Percentiles rank a stretch among this genome's conserved stretches.
These are phyloP conservation scores for Aphelinus certus DNA, from an alignment of 1,140 invertebrate species.

Conservation along the genomic window DNA sequence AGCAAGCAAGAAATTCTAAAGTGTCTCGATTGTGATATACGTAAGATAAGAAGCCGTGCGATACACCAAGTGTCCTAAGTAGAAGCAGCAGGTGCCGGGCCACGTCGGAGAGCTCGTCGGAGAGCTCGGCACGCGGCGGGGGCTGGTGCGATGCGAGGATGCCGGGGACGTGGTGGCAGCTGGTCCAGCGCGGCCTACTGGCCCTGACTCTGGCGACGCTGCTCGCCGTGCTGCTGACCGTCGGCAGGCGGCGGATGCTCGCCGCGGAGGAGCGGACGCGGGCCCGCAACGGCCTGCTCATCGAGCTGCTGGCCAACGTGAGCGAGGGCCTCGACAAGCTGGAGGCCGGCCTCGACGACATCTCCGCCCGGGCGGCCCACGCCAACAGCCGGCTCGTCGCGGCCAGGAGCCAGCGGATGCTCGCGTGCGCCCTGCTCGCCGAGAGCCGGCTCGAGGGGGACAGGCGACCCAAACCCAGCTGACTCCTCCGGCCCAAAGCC, in stretches of 20 bases:
- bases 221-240: not conserved
- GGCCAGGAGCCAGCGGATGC: not conserved
- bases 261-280: not conserved
- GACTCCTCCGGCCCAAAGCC: no score
- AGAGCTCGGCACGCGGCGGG: no score
- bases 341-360: slow-evolving; percentile 51
- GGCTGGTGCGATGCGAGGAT: no score
- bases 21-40: no score
- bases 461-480: not conserved
- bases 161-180: not conserved
- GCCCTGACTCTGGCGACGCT: not conserved
- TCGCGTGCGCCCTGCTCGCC: not conserved
- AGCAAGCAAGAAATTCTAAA: no score
- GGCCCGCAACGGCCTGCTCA: slow-evolving; percentile 31
- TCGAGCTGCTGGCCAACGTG: slow-evolving; percentile 56
- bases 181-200: slow-evolving; percentile 4
- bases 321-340: slow-evolving; percentile 56
- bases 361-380: slow-evolving; percentile 49
- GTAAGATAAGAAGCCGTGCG: no score
- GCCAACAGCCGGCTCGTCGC: slow-evolving; percentile 45
- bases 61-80: no score
- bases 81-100: no score
- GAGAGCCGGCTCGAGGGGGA: not conserved
- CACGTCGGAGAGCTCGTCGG: no score
- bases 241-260: not conserved